Evolutionary conservation across 2,888 invertebrate species (phyloP), one percentile per base, ranked within the genome.

Genomic region (Epistrophe eligans): DNA sequence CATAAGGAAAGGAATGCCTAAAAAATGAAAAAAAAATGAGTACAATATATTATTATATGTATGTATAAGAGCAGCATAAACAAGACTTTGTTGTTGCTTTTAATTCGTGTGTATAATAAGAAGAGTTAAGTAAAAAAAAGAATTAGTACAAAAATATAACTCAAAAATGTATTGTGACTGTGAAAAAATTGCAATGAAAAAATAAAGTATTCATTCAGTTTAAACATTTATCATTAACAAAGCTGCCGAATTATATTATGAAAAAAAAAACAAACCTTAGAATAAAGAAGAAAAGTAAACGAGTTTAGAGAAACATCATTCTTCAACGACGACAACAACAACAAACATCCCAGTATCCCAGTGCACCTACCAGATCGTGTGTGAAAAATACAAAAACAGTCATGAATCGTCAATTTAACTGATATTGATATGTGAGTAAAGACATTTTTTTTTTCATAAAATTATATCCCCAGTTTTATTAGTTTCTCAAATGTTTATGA

Each of bases 361-460:
- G 40, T 40, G 60, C 35, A 40, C 38, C 40, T 19, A 40, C 24
- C 8, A 62, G 62, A 43, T 62, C 62, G 24, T 43, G 40, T 60
- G 38, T 40, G 40, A 19, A 60, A n/a, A 19, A 38, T 9, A 38
- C 19, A 40, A 60, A 45, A 43, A 28, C 40, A 62, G 62, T 24
- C 24, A 62, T 43, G 62, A 62, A 64, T 64, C 15, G 24, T 64
- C 62, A 64, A 64, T 60, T 60, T 13, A 60, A 64, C 43, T 64
- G 43, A 64, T 64, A 24, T 28, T 64, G 64, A 64, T 45, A 64
- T 64, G 64, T 64, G 28, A 64, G 64, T 64, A 9, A 48, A 17
- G 15, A 9, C 4, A 40, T 11, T 40, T 40, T 40, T 40, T 13
- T 32, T 32, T 32, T 32, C 5, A 32, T 32, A 32, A 32, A 3